phyloP scores from a whole-genome alignment of 2,888 invertebrate species.

The Phortica okadai region DNA sequence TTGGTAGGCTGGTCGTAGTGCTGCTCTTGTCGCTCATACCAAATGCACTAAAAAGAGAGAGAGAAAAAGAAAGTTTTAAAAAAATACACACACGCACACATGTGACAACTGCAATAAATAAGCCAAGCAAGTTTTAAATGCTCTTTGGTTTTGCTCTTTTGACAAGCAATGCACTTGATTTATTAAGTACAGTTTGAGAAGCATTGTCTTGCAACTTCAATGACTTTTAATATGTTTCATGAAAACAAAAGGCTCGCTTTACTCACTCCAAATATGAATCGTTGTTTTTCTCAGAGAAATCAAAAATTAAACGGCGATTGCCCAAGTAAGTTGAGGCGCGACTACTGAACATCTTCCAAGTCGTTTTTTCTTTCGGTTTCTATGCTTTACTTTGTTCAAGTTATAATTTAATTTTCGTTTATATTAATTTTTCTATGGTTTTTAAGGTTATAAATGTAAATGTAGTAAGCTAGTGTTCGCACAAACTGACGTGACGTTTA shows the following conservation, averaged over 20 bases:
- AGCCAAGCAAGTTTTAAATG: too few species aligned
- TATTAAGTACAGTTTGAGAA: neutral
- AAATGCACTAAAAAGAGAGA: constrained; percentile 68
- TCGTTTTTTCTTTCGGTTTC: constrained; percentile 14
- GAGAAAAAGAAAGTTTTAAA: constrained; percentile 29
- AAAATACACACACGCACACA: neutral
- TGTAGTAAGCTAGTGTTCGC: neutral
- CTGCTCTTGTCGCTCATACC: constrained; percentile 76
- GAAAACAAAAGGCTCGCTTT: neutral
- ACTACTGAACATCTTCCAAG: constrained; percentile 61
- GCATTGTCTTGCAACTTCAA: neutral
- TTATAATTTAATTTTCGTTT: constrained; percentile 17
- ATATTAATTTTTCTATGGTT: neutral
- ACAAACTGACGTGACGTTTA: constrained; percentile 29
- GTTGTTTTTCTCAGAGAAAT: constrained; percentile 72
- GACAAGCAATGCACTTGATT: too few species aligned
- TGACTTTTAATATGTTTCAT: neutral
- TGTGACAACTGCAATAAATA: neutral
- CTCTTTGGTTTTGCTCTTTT: too few species aligned
- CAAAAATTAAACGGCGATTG: constrained; percentile 75
- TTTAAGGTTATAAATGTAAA: neutral
- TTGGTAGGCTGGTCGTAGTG: constrained; percentile 75
- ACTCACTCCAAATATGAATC: constrained; percentile 75
- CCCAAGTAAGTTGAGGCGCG: constrained; percentile 70
- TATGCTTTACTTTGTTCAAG: constrained; percentile 53